Evolutionary conservation across 2,113 vertebrate species (phyloP).

Genomic region (Eulemur rufifrons): DNA sequence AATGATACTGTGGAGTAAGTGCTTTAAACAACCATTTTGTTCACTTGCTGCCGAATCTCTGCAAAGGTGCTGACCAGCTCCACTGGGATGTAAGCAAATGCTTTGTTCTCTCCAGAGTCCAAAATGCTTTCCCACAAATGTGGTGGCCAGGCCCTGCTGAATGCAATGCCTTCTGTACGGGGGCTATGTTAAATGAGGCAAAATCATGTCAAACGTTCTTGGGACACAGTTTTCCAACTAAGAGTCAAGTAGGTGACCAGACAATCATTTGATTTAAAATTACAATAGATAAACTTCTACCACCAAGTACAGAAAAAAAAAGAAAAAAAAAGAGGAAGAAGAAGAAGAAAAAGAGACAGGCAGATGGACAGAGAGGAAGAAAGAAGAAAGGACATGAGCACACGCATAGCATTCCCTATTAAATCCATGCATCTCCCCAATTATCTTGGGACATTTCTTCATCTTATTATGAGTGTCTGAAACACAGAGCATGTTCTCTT

Average conservation of each 20-base stretch:
- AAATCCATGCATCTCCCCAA: background rate
- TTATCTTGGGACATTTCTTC: slow-evolving; percentile 43
- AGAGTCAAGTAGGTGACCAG: background rate
- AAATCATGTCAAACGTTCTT: background rate
- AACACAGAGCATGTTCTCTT: slow-evolving; percentile 45
- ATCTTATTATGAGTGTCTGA: slow-evolving; percentile 46
- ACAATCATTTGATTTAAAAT: background rate
- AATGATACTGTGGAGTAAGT: background rate
- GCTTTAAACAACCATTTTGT: background rate
- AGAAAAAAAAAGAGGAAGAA: too few species aligned
- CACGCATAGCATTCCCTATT: background rate
- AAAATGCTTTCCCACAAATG: background rate
- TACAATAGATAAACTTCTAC: slow-evolving; percentile 27
- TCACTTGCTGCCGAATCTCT: background rate
- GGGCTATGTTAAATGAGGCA: background rate
- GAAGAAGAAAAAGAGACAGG: background rate
- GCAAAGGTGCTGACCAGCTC: background rate
- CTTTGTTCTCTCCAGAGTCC: background rate
- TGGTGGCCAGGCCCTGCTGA: background rate
- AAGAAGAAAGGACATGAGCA: background rate
- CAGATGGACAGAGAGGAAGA: background rate
- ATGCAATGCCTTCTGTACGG: background rate
- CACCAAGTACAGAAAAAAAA: background rate
- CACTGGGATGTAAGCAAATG: background rate
- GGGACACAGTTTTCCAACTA: background rate